Base-by-base conservation (phyloP, 2,888 invertebrate genomes). In the Penaeus monodon region DNA sequence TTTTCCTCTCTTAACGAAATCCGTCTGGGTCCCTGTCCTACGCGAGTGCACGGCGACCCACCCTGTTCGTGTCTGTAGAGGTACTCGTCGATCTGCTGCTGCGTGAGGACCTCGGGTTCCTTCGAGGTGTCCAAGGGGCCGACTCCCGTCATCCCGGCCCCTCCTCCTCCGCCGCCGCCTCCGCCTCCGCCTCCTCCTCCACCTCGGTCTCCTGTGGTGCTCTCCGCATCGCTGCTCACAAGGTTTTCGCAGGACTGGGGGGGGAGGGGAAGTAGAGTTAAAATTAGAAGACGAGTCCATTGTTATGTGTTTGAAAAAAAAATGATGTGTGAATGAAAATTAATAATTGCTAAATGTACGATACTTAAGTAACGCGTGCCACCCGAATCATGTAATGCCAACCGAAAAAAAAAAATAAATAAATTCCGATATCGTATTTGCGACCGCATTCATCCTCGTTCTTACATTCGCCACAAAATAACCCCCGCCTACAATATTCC, bases 31-130 rank as follows among this genome's bases (percentile, higher is more conserved):
- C 33, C 6, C 6, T 0, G 33, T 33, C 17, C n/a, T 17, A 33
- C 44, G 8, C 73, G 20, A 73, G 20, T 6, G 29, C 73, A 73
- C 7, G 20, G 2, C 29, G n/a, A n/a, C 63, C 57, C 38, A 88
- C 88, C 88, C 38, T 88, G 85, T n/a, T 88, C 88, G 63, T 88
- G 88, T 6, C 88, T 70, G 74, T 88, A 80, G 20, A 88, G 83
- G 80, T 81, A 68, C 27, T 88, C 88, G 44, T 88, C 88, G 27
- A 88, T 88, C 65, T 77, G 81, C 49, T 68, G 73, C 6, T 81
- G 66, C n/a, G 85, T 74, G 57, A 86, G 78, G 12, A 76, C 68
- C 27, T 88, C 88, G 4, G 74, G 68, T n/a, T 88, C 88, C 82
- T 76, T 82, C 49, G 49, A 49, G 2, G 49, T 49, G 49, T 49